A percentile compares a stretch with the other conserved stretches of the same genome.
Evolutionary conservation across 2,888 invertebrate species (phyloP).

Genomic region (Petrophora chlorosata): DNA sequence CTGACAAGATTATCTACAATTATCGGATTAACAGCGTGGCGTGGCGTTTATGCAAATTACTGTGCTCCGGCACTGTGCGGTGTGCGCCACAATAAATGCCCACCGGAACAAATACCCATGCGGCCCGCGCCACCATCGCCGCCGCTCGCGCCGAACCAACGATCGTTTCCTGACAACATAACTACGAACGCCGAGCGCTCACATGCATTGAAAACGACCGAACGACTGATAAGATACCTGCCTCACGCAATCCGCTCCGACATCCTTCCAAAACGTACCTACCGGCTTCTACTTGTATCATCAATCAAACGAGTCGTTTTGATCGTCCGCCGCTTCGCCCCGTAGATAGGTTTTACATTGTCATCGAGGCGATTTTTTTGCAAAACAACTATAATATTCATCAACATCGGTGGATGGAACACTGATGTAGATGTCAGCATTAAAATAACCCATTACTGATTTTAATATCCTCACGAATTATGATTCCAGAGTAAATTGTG

Average conservation of each 20-base stretch:
- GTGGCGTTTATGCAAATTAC: conserved; percentile 7
- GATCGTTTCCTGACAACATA: conserved; percentile 32
- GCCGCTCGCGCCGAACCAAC: conserved; percentile 15
- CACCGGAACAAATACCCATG: conserved; percentile 52
- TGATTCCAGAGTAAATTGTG: conserved; percentile 74
- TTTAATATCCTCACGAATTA: conserved; percentile 67
- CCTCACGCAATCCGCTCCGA: conserved; percentile 29
- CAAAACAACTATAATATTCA: conserved; percentile 39
- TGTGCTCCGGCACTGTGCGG: conserved; percentile 10
- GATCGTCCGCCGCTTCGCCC: conserved; percentile 4
- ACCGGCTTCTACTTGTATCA: conserved; percentile 24
- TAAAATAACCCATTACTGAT: conserved; percentile 72
- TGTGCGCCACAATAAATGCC: conserved; percentile 39
- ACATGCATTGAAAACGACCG: conserved; percentile 37
- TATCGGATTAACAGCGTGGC: conserved; percentile 19
- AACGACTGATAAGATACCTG: conserved; percentile 43
- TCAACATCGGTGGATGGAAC: conserved; percentile 39
- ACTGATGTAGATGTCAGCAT: conserved; percentile 54
- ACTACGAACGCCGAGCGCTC: conserved; percentile 27
- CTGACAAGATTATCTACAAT: conserved; percentile 17
- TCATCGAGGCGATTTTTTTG: conserved; percentile 12
- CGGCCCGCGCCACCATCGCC: conserved; percentile 31
- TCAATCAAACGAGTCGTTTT: conserved; percentile 25
- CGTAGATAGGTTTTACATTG: conserved; percentile 3
- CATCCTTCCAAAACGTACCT: conserved; percentile 21